phyloP scores from a whole-genome alignment of 2,113 vertebrate genomes.

The Strigops habroptila region DNA sequence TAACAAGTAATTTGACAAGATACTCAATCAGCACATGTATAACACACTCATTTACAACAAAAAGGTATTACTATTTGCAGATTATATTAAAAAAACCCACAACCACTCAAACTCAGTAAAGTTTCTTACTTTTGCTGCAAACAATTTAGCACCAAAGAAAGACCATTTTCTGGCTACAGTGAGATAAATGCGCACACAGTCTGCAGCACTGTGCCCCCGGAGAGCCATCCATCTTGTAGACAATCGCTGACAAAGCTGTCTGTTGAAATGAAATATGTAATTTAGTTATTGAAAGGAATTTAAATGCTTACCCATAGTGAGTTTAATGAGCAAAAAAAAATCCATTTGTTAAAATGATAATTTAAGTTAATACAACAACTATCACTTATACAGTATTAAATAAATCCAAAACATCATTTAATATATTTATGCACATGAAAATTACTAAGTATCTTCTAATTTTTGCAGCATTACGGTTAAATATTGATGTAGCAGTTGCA shows the following conservation, averaged over 20 bases:
- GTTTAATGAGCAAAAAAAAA: not conserved
- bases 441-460: not conserved
- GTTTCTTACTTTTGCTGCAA: slow-evolving; percentile 86
- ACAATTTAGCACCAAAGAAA: slow-evolving; percentile 92
- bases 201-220: slow-evolving; percentile 83
- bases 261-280: slow-evolving; percentile 51
- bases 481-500: slow-evolving; percentile 20
- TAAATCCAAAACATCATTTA: not conserved
- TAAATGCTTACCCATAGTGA: not conserved
- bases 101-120: not conserved
- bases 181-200: slow-evolving; percentile 93
- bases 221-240: slow-evolving; percentile 92
- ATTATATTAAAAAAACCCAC: not conserved
- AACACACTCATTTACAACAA: not conserved
- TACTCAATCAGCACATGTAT: not conserved
- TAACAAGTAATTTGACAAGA: not conserved
- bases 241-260: slow-evolving; percentile 88
- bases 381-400: not conserved
- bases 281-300: slow-evolving; percentile 24
- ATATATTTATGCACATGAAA: not conserved
- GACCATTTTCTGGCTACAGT: slow-evolving; percentile 94
- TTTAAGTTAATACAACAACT: not conserved
- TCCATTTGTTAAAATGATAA: not conserved
- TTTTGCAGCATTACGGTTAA: slow-evolving; percentile 20
- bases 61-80: not conserved